Percentiles rank a stretch among this genome's conserved stretches.
Conservation (phyloP, 2,113 vertebrate genomes). For the Gopherus evgoodei region DNA sequence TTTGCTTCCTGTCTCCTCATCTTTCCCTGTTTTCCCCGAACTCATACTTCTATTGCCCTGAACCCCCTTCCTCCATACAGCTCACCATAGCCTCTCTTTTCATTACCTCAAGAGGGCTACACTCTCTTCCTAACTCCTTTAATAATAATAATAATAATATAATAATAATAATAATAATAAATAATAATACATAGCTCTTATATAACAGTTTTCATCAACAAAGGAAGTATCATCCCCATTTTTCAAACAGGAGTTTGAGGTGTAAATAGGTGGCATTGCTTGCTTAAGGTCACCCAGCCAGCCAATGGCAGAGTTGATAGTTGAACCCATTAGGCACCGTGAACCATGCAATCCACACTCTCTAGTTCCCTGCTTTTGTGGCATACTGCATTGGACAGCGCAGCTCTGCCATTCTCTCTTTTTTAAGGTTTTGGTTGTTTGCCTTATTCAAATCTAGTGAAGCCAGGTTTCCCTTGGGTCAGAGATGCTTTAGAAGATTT, state of each 20-base stretch:
- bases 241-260: too few species aligned
- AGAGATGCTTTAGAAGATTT: not conserved
- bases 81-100: not conserved
- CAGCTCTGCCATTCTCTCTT: too few species aligned
- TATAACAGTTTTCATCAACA: too few species aligned
- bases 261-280: too few species aligned
- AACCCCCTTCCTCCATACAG: not conserved
- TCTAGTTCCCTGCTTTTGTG: not conserved
- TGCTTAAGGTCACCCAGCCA: too few species aligned
- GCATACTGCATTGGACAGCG: not conserved
- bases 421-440: not conserved
- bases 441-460: not conserved
- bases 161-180: too few species aligned
- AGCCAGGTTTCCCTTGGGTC: not conserved
- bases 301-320: too few species aligned
- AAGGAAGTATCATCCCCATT: too few species aligned
- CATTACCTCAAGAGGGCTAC: not conserved
- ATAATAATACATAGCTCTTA: too few species aligned
- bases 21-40: not conserved
- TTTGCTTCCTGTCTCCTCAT: not conserved
- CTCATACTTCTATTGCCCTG: rapidly evolving
- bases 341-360: rapidly evolving
- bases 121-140: not conserved
- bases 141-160: too few species aligned
- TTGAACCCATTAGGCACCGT: not conserved